Conservation (phyloP, 2,113 vertebrate species). For the Myanophis thanlyinensis region DNA sequence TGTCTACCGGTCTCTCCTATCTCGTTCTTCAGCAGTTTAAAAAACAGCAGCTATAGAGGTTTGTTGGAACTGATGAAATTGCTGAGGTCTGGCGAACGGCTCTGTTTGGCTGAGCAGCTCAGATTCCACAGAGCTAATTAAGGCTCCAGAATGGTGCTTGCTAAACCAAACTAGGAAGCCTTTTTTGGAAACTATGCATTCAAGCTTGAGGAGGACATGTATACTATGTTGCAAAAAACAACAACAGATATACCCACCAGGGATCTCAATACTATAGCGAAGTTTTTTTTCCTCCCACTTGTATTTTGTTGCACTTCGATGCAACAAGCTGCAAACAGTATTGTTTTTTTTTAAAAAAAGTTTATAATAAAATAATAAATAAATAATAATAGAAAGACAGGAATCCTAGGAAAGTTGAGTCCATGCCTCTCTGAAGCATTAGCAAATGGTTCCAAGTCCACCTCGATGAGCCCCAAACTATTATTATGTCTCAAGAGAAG, state of each 20-base stretch:
- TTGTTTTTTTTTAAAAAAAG: background rate
- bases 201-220: background rate
- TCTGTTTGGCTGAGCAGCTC: background rate
- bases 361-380: background rate
- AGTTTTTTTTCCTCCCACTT: background rate
- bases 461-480: background rate
- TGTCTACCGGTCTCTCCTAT: background rate
- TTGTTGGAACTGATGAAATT: background rate
- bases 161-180: background rate
- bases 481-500: background rate
- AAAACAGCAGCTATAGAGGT: background rate
- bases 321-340: background rate
- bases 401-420: background rate
- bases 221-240: background rate
- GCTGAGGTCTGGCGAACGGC: background rate
- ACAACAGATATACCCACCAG: background rate
- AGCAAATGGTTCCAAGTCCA: background rate
- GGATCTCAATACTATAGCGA: background rate
- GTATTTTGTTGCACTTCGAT: background rate
- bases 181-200: background rate
- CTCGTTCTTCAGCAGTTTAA: background rate
- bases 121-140: background rate
- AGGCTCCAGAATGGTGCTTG: background rate
- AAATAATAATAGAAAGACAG: background rate
- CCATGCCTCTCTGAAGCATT: background rate